phyloP scores from a whole-genome alignment of 1,140 invertebrate species.

The Drosophila melanica region DNA sequence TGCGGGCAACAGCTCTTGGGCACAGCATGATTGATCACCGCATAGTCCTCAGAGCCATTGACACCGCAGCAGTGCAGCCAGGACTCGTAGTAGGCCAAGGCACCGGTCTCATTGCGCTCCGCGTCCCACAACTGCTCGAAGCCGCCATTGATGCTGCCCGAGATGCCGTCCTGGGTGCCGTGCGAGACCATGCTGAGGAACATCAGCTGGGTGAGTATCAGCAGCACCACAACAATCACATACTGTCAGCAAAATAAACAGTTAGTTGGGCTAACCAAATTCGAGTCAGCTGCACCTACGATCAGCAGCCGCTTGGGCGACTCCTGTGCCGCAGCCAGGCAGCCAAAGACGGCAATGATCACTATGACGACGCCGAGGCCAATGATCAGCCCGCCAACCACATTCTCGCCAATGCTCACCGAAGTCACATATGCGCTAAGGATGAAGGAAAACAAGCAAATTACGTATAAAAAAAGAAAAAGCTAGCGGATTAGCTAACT shows the following conservation, averaged over 20 bases:
- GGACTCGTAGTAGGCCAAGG: constrained; percentile 70
- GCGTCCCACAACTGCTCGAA: constrained; percentile 71
- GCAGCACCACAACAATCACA: constrained; percentile 49
- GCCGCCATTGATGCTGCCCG: constrained; percentile 73
- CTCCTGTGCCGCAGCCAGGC: constrained; percentile 72
- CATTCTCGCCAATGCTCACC: constrained; percentile 76
- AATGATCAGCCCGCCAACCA: constrained; percentile 74
- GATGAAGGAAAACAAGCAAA: neutral
- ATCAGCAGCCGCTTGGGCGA: constrained; percentile 59
- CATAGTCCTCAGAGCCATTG: constrained; percentile 67
- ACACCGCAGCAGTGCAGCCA: constrained; percentile 80
- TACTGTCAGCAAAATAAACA: constrained; percentile 33
- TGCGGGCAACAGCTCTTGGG: constrained; percentile 66
- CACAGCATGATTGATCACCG: constrained; percentile 60
- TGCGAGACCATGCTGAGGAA: constrained; percentile 76
- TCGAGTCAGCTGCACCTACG: constrained; percentile 41
- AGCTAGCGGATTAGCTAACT: constrained; percentile 1
- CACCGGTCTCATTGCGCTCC: constrained; percentile 63
- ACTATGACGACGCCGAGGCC: constrained; percentile 70
- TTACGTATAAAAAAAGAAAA: neutral
- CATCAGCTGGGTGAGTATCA: constrained; percentile 68
- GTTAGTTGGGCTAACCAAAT: neutral
- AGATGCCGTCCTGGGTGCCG: constrained; percentile 72
- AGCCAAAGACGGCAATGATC: constrained; percentile 72
- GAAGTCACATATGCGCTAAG: constrained; percentile 56